Percentiles rank a stretch among this genome's conserved stretches.
These are phyloP conservation scores for Nothocercus nigrocapillus DNA, from an alignment of 2,113 vertebrate species.

Conservation along the genomic window DNA sequence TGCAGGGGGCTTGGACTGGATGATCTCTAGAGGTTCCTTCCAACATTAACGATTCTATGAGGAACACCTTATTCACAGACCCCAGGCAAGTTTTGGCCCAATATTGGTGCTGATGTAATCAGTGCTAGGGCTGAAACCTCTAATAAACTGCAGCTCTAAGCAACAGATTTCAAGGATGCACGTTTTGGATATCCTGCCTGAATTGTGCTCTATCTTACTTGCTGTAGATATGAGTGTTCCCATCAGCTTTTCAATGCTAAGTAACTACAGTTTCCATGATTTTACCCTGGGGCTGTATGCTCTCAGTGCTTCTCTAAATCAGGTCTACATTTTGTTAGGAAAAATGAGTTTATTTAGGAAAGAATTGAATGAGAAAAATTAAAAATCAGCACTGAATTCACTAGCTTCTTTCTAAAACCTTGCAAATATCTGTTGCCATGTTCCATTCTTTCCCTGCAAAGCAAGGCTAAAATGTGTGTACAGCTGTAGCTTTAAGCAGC, in stretches of 20 bases:
- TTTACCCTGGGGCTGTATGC: not conserved
- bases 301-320: not conserved
- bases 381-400: conserved; percentile 49
- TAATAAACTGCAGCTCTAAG: not conserved
- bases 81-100: conserved; percentile 35
- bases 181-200: not conserved
- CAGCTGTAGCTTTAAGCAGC: not conserved
- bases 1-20: too few species aligned
- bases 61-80: not conserved
- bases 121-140: not conserved
- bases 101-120: conserved; percentile 58
- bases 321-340: not conserved
- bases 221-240: not conserved
- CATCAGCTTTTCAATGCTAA: not conserved
- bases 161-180: not conserved
- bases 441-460: not conserved
- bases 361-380: not conserved
- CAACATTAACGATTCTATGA: not conserved
- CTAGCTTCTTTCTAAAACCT: conserved; percentile 23
- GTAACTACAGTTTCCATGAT: not conserved
- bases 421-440: not conserved
- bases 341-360: not conserved
- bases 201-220: not conserved
- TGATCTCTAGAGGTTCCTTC: too few species aligned
- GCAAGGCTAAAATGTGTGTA: not conserved